These are phyloP conservation scores for Chrysemys picta DNA, from an alignment of 2,113 vertebrate species.

Conservation along the genomic window DNA sequence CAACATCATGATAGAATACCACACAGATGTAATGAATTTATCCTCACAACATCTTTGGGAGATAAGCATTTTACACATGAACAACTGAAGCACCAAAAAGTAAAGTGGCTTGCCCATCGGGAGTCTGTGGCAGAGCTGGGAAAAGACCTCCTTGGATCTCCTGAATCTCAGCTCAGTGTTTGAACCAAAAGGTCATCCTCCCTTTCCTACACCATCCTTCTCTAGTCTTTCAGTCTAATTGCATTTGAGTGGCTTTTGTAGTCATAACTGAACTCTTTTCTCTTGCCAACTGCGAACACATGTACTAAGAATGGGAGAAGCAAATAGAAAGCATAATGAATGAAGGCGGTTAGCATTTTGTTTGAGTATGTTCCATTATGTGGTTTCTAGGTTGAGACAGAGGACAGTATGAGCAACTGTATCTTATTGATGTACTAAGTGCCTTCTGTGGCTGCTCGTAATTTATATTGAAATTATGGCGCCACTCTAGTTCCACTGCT, in stretches of 20 bases:
- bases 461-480: background rate
- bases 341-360: background rate
- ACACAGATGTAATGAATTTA: rapidly evolving
- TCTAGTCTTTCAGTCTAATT: background rate
- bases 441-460: background rate
- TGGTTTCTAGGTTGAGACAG: background rate
- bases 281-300: background rate
- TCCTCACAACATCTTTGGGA: background rate
- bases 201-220: background rate
- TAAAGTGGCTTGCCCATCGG: background rate
- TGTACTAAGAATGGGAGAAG: background rate
- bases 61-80: background rate
- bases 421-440: rapidly evolving
- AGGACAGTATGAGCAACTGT: background rate
- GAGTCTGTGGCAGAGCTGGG: background rate
- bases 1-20: background rate
- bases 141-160: background rate
- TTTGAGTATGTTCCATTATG: background rate
- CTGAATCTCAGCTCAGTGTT: rapidly evolving
- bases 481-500: background rate
- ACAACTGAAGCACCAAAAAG: background rate
- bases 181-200: background rate
- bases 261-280: background rate
- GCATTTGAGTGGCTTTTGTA: background rate
- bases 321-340: background rate